A percentile compares a stretch with the other conserved stretches of the same genome.
These are phyloP conservation scores for Asarcornis scutulata DNA, from an alignment of 2,113 vertebrate species.

Conservation along the genomic window DNA sequence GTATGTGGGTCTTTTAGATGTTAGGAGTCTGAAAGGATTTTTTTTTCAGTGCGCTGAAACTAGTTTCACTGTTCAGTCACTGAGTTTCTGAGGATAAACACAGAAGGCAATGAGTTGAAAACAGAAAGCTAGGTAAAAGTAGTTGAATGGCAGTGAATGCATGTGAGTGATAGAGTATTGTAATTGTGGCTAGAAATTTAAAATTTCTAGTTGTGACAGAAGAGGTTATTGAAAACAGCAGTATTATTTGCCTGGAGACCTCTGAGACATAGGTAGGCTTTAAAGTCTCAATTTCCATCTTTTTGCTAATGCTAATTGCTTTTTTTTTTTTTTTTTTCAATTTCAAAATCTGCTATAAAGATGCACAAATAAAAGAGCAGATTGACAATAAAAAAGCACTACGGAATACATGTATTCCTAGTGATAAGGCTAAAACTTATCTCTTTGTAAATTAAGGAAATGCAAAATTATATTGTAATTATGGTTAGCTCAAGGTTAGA, in stretches of 20 bases:
- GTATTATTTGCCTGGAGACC: not conserved
- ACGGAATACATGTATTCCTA: not conserved
- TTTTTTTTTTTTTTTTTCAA: not conserved
- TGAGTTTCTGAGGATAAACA: not conserved
- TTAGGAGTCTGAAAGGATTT: not conserved
- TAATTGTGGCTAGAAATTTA: not conserved
- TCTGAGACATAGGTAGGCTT: accelerated
- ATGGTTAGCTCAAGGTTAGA: not conserved
- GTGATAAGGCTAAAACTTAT: not conserved
- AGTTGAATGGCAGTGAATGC: not conserved
- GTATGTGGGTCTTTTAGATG: not conserved
- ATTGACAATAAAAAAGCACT: not conserved
- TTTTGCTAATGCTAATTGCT: not conserved
- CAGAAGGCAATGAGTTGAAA: not conserved
- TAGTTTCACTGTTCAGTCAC: not conserved
- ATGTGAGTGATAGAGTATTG: not conserved
- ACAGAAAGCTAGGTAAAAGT: not conserved
- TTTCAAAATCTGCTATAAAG: not conserved
- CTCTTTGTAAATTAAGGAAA: not conserved
- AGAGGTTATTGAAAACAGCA: not conserved
- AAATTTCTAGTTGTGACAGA: not conserved
- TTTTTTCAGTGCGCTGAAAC: not conserved
- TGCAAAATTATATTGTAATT: not conserved
- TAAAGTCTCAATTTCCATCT: not conserved
- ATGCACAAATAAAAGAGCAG: not conserved